Base-by-base conservation (phyloP, 2,888 invertebrate species). In the Yponomeuta sedellus region DNA sequence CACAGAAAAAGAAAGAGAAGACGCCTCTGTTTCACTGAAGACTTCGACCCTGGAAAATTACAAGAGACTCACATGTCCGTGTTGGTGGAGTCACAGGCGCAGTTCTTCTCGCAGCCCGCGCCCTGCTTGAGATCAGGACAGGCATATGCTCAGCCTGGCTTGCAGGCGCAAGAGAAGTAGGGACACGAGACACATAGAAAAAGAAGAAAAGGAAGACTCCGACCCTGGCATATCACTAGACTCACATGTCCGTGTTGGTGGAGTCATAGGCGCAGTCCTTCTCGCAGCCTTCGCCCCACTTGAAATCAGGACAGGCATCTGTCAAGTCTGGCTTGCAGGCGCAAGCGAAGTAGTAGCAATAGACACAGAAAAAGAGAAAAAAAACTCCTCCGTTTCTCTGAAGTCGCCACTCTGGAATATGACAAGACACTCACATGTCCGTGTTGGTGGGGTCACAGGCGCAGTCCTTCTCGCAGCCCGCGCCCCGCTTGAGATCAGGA, bases 321-420 rank as follows among this genome's bases (percentile, higher is more conserved):
- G 80, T 86, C 96, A 96, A 97, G 11, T 97, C 97, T 10, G 93
- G 87, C 52, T 91, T 86, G 82, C 98, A 98, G 5, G 84, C 77
- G 77, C 98, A 98, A n/a, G 89, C 28, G 28, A 28, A 4, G 5
- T 2, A 5, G 5, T 2, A 4, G 2, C 28, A 28, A 28, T 2
- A 4, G 28, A 28, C 3, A 28, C 5, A 28, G 28, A 28, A 4
- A 28, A 28, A 11, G 59, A 19, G 6, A 4, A 8, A 52, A 8
- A 52, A n/a, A 8, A 16, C n/a, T n/a, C 10, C 57, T 20, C n/a
- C 5, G 25, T 25, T 0, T 25, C 25, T 25, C 25, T 25, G 25
- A 25, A 25, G 25, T 4, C 25, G 2, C 25, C 25, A 4, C 5
- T 5, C 25, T 25, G n/a, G n/a, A n/a, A n/a, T n/a, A n/a, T n/a